Conservation (phyloP, 2,888 invertebrate genomes). For the Euphydryas editha region DNA sequence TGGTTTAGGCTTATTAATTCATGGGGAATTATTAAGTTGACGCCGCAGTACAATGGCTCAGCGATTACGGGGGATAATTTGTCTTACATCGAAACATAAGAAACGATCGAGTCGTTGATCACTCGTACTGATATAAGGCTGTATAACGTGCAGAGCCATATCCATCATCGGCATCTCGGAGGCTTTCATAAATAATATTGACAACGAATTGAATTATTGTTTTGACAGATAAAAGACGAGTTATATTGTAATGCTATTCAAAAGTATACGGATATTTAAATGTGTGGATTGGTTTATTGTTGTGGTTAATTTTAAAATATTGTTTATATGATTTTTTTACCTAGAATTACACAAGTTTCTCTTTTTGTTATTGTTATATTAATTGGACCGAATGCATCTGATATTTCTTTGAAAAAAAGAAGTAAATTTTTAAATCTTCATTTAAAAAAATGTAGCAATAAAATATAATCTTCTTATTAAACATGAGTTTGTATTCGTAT, state of each 20-base stretch:
- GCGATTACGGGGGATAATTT: constrained; percentile 50
- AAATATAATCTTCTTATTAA: no score
- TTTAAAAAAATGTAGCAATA: no score
- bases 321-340: background rate
- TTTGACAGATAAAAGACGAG: constrained; percentile 42
- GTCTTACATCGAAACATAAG: constrained; percentile 48
- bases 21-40: constrained; percentile 72
- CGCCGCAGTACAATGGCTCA: constrained; percentile 60
- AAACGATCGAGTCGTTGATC: constrained; percentile 46
- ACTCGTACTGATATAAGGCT: constrained; percentile 42
- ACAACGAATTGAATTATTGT: constrained; percentile 47
- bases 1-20: constrained; percentile 77
- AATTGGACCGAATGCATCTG: no score
- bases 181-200: constrained; percentile 47
- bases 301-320: background rate
- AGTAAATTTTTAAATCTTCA: no score
- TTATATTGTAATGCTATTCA: constrained; percentile 14
- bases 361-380: no score
- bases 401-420: no score
- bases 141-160: constrained; percentile 39
- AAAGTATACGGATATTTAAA: background rate
- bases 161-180: constrained; percentile 47
- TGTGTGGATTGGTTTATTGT: constrained; percentile 6
- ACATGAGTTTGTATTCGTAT: no score
- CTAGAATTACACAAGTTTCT: no score